phyloP scores from a whole-genome alignment of 2,888 invertebrate species.

The Apotomis capreana region DNA sequence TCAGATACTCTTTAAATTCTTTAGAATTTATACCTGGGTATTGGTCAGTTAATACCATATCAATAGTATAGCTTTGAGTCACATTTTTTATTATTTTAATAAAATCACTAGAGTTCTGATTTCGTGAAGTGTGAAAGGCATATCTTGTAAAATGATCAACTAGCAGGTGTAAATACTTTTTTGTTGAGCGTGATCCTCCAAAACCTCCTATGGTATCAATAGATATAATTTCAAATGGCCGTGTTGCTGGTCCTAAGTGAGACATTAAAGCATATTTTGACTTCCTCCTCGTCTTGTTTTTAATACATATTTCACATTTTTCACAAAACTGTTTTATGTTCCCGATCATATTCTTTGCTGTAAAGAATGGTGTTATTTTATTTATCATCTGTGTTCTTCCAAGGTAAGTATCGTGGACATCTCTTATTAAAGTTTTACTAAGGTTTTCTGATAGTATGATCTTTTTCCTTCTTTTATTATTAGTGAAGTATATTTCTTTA shows the following conservation, averaged over 20 bases:
- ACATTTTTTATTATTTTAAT: not conserved
- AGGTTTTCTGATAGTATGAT: slow-evolving; percentile 42
- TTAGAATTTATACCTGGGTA: slow-evolving; percentile 5
- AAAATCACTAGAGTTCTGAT: not conserved
- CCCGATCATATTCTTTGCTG: slow-evolving; percentile 43
- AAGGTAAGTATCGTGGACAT: slow-evolving; percentile 44
- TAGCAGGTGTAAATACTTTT: not conserved
- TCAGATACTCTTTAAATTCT: slow-evolving; percentile 5
- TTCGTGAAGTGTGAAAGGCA: not conserved
- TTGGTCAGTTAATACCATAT: too few species aligned
- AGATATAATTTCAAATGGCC: not conserved
- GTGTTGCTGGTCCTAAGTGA: slow-evolving; percentile 46
- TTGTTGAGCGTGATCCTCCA: not conserved
- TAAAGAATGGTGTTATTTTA: slow-evolving; percentile 43
- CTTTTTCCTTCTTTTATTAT: too few species aligned
- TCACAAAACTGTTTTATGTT: slow-evolving; percentile 43
- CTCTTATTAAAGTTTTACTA: slow-evolving; percentile 45
- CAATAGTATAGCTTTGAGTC: too few species aligned
- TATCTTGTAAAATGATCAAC: not conserved
- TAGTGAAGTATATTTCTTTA: not conserved
- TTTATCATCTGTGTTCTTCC: slow-evolving; percentile 25
- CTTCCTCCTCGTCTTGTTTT: slow-evolving; percentile 46
- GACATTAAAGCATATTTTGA: slow-evolving; percentile 48
- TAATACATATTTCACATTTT: slow-evolving; percentile 35
- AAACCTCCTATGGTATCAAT: not conserved